Percentiles rank a stretch among this genome's conserved stretches.
These are phyloP conservation scores for Cryptoprocta ferox DNA, from an alignment of 2,797 vertebrate species.

Conservation along the genomic window DNA sequence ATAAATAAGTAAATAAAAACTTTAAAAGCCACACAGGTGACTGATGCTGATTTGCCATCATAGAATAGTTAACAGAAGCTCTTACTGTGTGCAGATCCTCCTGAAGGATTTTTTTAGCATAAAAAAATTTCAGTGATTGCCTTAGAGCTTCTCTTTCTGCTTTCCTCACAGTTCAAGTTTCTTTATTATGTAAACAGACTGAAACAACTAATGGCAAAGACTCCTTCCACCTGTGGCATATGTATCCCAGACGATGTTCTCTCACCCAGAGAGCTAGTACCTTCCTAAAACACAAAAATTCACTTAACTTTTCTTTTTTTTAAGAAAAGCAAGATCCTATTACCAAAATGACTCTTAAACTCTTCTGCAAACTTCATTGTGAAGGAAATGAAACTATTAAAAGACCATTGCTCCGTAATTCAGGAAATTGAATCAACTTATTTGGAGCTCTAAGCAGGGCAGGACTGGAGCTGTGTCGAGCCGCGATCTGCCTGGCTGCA, in stretches of 20 bases:
- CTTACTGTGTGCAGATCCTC: neutral
- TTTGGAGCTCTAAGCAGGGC: conserved; percentile 60
- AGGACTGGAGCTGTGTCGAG: conserved; percentile 19
- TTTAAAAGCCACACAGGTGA: neutral
- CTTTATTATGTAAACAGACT: conserved; percentile 41
- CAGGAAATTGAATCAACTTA: conserved; percentile 82
- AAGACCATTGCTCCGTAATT: conserved; percentile 78
- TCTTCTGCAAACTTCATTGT: conserved; percentile 71
- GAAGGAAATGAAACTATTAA: conserved; percentile 82
- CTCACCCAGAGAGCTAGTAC: neutral
- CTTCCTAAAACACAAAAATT: conserved; percentile 43
- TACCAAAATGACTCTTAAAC: conserved; percentile 66
- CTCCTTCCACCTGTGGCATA: neutral
- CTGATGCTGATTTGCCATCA: neutral
- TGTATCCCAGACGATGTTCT: neutral
- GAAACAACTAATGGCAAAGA: neutral
- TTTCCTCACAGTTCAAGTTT: neutral
- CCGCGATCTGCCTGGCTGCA: neutral
- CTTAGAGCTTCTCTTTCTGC: neutral
- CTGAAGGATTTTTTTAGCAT: neutral
- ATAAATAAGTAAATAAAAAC: neutral
- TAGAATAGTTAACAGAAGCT: neutral
- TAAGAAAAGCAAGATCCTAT: conserved; percentile 66
- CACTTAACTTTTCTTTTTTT: neutral
- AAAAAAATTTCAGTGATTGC: neutral